Conservation (phyloP, 53 echinoderm and acorn worm genomes). For the Echinometra lucunter region DNA sequence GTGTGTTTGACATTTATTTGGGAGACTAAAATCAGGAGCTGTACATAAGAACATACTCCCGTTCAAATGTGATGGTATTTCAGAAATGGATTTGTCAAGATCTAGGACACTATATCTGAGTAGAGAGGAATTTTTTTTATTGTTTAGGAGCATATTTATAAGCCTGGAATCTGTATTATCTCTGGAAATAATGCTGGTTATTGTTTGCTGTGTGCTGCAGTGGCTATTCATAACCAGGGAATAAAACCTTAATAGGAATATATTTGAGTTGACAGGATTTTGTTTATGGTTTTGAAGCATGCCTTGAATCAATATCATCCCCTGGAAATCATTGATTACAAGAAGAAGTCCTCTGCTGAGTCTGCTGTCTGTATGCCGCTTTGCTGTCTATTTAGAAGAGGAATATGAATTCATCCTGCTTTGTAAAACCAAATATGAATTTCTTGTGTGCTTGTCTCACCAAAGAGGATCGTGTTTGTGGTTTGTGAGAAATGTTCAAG, state of each 20-base stretch:
- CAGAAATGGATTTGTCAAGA: not conserved
- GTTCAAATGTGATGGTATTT: not conserved
- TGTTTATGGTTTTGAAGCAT: not conserved
- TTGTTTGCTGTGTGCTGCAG: not conserved
- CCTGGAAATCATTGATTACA: not conserved
- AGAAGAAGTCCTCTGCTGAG: too few species aligned
- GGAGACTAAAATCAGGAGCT: not conserved
- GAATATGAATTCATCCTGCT: not conserved
- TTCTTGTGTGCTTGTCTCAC: too few species aligned
- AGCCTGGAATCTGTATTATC: not conserved
- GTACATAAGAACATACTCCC: not conserved
- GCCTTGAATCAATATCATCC: not conserved
- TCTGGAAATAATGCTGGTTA: not conserved
- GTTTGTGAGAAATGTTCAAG: too few species aligned
- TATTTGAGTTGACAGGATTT: not conserved
- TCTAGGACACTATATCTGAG: not conserved
- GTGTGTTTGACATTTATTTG: constrained; percentile 44
- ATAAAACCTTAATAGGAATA: too few species aligned
- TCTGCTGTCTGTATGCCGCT: not conserved
- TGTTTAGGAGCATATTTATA: not conserved
- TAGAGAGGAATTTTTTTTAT: not conserved
- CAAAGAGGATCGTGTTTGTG: too few species aligned
- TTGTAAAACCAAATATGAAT: too few species aligned
- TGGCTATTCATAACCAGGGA: too few species aligned
- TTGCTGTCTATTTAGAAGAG: not conserved